phyloP scores from a whole-genome alignment of 2,797 vertebrate genomes.

The Tenualosa thibaudeaui region DNA sequence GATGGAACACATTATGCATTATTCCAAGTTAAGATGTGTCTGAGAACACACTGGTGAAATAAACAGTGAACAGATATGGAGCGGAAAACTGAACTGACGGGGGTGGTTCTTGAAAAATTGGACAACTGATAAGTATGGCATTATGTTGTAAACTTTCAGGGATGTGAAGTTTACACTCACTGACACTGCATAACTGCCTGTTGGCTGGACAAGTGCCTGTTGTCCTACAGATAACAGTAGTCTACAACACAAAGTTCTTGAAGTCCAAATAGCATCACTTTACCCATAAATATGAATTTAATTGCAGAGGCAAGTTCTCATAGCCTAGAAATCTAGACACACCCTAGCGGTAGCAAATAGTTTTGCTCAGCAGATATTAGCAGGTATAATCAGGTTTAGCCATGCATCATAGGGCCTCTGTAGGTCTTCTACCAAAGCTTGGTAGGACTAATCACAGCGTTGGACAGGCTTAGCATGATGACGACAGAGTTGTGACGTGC shows the following conservation, averaged over 20 bases:
- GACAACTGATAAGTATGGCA: not conserved
- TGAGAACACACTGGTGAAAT: constrained; percentile 32
- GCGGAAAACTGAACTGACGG: not conserved
- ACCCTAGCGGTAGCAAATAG: no score
- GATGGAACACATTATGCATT: constrained; percentile 32
- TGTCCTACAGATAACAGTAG: no score
- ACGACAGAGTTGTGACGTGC: no score
- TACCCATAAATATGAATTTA: not conserved
- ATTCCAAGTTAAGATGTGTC: constrained; percentile 21
- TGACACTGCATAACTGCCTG: not conserved
- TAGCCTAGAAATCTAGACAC: no score
- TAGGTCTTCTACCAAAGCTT: no score
- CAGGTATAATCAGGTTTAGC: no score
- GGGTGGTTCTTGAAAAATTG: not conserved
- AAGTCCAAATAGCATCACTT: not conserved
- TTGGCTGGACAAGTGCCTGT: not conserved
- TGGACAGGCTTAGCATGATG: no score
- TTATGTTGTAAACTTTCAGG: not conserved
- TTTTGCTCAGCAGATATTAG: no score
- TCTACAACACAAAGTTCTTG: not conserved
- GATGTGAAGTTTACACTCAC: not conserved
- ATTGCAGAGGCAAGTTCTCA: not conserved
- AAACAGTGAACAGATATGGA: not conserved
- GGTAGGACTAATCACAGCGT: no score
- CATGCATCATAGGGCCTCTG: no score